Evolutionary conservation across 2,888 invertebrate genomes (phyloP).

Genomic region (Acheta domesticus): DNA sequence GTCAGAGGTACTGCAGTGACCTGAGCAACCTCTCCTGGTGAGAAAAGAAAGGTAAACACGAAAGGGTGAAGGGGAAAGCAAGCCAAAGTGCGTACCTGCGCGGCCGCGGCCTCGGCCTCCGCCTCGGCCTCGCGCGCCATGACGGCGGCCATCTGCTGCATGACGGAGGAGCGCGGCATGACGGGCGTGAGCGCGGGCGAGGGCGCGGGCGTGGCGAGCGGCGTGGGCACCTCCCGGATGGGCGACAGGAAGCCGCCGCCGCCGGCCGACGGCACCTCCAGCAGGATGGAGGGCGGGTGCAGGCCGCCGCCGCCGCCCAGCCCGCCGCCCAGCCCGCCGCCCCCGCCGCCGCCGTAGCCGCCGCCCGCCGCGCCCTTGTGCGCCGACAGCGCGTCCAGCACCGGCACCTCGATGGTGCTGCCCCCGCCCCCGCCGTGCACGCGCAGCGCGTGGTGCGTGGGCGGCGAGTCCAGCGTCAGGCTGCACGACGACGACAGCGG

Average conservation of each 20-base stretch:
- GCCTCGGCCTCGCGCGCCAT: background rate
- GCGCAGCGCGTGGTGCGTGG: slow-evolving; percentile 46
- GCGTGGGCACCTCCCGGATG: slow-evolving; percentile 67
- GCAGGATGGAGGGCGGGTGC: slow-evolving; percentile 70
- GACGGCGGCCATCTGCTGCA: background rate
- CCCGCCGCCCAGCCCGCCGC: slow-evolving; percentile 56
- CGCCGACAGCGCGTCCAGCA: slow-evolving; percentile 65
- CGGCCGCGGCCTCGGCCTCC: slow-evolving; percentile 22
- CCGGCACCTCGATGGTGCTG: slow-evolving; percentile 57
- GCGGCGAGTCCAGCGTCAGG: slow-evolving; percentile 61
- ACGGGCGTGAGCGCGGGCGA: slow-evolving; percentile 65
- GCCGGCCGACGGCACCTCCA: slow-evolving; percentile 56
- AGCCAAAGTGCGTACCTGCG: slow-evolving; percentile 42
- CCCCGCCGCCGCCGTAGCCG: slow-evolving; percentile 55
- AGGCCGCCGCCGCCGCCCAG: slow-evolving; percentile 53
- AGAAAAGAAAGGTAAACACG: too few species aligned
- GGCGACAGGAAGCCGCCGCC: slow-evolving; percentile 77
- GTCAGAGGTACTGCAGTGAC: too few species aligned
- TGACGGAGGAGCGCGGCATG: slow-evolving; percentile 47
- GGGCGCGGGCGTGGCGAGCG: slow-evolving; percentile 61
- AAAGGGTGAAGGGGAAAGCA: too few species aligned
- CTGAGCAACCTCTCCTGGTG: too few species aligned
- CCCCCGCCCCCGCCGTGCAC: slow-evolving; percentile 33
- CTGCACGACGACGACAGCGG: slow-evolving; percentile 57
- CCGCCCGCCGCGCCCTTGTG: slow-evolving; percentile 56